phyloP scores from a whole-genome alignment of 2,797 vertebrate species.

The Thalassophryne amazonica region DNA sequence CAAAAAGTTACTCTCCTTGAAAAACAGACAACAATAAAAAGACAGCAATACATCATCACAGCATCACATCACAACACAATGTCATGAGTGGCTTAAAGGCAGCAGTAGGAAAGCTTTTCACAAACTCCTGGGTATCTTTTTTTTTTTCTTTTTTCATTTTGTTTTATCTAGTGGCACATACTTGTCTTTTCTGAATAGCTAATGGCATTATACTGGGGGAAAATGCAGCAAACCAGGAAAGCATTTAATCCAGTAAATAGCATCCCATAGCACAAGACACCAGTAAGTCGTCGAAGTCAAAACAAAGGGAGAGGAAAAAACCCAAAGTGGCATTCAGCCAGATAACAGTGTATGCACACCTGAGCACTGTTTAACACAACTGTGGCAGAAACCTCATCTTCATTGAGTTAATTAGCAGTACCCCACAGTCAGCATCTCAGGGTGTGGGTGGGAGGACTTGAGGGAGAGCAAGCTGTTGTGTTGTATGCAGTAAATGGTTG shows the following conservation, averaged over 20 bases:
- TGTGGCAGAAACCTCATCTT: constrained; percentile 68
- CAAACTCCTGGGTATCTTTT: neutral
- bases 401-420: constrained; percentile 74
- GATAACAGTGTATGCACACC: constrained; percentile 50
- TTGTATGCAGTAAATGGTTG: constrained; percentile 71
- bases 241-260: neutral
- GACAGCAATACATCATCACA: constrained; percentile 30
- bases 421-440: constrained; percentile 66
- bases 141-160: too few relatives aligned
- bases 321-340: constrained; percentile 22
- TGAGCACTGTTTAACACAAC: constrained; percentile 66
- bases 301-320: constrained; percentile 3
- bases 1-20: constrained; percentile 16
- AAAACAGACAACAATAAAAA: constrained; percentile 34
- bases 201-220: constrained; percentile 7
- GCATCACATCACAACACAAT: constrained; percentile 9
- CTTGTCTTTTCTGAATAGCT: neutral
- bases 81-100: constrained; percentile 6
- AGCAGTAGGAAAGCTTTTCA: constrained; percentile 22
- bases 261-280: neutral
- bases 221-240: neutral
- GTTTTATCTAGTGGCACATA: neutral
- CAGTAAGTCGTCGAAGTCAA: neutral
- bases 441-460: constrained; percentile 58
- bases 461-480: constrained; percentile 67